These are phyloP conservation scores for Drosophila ohnishii DNA, from an alignment of 1,140 invertebrate species.

Conservation along the genomic window DNA sequence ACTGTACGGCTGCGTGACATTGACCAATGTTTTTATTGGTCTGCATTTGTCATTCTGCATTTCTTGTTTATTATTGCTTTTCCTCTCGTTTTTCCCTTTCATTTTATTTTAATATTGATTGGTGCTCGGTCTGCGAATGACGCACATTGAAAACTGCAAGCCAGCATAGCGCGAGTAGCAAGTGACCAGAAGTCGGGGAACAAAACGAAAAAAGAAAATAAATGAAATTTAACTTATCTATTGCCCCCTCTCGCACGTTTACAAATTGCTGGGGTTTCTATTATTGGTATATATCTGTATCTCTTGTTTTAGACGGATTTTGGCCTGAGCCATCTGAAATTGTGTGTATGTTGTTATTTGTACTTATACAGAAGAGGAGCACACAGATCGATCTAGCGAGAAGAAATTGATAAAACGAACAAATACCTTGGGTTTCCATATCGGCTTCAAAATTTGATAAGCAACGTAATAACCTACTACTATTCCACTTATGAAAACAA, in stretches of 20 bases:
- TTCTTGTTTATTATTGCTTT: slow-evolving; percentile 36
- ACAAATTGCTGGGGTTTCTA: slow-evolving; percentile 53
- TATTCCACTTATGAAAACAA: no score
- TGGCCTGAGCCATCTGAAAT: slow-evolving; percentile 66
- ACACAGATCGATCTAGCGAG: background rate
- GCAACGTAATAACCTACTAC: background rate
- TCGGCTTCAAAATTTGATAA: background rate
- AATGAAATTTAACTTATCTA: slow-evolving; percentile 51
- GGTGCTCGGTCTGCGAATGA: slow-evolving; percentile 55
- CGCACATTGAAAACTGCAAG: slow-evolving; percentile 70
- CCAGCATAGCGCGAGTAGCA: slow-evolving; percentile 30
- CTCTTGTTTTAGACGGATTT: slow-evolving; percentile 50
- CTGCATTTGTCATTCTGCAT: slow-evolving; percentile 31
- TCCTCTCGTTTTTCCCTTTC: slow-evolving; percentile 21
- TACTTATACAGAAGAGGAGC: slow-evolving; percentile 2
- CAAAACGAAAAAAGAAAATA: slow-evolving; percentile 39
- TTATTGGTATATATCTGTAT: slow-evolving; percentile 33
- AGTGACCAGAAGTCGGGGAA: slow-evolving; percentile 55
- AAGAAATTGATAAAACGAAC: background rate
- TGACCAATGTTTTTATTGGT: slow-evolving; percentile 36
- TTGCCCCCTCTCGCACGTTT: slow-evolving; percentile 52
- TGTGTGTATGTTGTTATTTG: slow-evolving; percentile 42
- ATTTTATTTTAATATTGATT: slow-evolving; percentile 43
- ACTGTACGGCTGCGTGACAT: slow-evolving; percentile 23
- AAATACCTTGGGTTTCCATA: background rate